phyloP scores from a whole-genome alignment of 2,113 vertebrate genomes.

The Oryzias melastigma region DNA sequence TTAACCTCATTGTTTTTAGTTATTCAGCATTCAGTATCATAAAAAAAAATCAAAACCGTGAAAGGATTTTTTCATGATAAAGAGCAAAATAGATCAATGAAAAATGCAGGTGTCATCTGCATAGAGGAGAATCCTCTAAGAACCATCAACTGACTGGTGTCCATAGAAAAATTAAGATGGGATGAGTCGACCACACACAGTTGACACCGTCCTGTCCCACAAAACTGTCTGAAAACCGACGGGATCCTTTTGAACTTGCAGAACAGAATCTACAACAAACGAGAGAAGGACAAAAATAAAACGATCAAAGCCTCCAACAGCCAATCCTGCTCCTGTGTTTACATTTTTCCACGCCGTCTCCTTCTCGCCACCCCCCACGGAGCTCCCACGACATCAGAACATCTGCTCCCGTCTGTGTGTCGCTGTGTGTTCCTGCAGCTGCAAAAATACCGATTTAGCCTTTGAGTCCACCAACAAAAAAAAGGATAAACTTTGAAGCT shows the following conservation, averaged over 20 bases:
- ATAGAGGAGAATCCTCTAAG: no score
- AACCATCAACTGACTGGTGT: no score
- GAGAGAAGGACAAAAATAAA: neutral
- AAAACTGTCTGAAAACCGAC: no score
- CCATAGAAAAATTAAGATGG: no score
- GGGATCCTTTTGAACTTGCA: neutral
- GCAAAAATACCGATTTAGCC: slow-evolving; percentile 56
- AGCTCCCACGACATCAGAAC: slow-evolving; percentile 67
- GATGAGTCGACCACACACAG: no score
- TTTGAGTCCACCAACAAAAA: slow-evolving; percentile 49
- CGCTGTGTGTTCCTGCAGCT: slow-evolving; percentile 59
- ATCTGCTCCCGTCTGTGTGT: slow-evolving; percentile 30
- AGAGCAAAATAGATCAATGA: no score
- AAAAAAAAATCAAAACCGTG: no score
- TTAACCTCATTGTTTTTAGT: no score
- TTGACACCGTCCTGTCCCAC: no score
- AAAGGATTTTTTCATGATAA: no score
- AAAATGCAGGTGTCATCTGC: no score
- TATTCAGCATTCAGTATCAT: no score
- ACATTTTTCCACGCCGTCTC: neutral
- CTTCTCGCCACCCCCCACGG: slow-evolving; percentile 35
- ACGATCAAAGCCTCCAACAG: neutral
- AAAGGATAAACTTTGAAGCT: neutral
- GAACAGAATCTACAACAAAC: neutral
- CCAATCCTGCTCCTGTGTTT: neutral